Conservation (phyloP, 2,888 invertebrate species). For the Didymodactylos carnosus region DNA sequence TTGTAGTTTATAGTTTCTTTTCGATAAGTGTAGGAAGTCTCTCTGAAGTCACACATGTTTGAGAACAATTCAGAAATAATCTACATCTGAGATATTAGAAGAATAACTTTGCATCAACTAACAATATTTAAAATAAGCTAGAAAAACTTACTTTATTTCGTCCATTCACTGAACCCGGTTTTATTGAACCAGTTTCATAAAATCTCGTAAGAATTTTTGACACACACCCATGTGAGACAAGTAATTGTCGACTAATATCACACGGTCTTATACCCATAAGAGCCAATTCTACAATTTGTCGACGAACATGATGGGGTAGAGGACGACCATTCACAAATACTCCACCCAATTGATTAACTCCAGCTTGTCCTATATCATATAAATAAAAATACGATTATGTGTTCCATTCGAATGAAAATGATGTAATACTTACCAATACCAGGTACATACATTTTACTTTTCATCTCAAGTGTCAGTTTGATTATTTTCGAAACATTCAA, state of each 20-base stretch:
- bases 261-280: constrained; percentile 81
- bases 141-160: too few relatives aligned
- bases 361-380: constrained; percentile 9
- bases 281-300: constrained; percentile 78
- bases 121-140: too few relatives aligned
- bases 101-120: too few relatives aligned
- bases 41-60: too few relatives aligned
- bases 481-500: too few relatives aligned
- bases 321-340: constrained; percentile 95
- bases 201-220: constrained; percentile 86
- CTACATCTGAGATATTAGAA: too few relatives aligned
- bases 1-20: too few relatives aligned
- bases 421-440: constrained; percentile 5
- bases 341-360: constrained; percentile 73
- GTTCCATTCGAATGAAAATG: background rate
- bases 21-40: too few relatives aligned
- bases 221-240: constrained; percentile 88
- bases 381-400: background rate
- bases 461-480: constrained; percentile 4
- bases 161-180: constrained; percentile 8
- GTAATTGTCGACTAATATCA: constrained; percentile 78
- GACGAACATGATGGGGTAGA: constrained; percentile 72
- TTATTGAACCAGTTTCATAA: constrained; percentile 65
- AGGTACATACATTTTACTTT: constrained; percentile 15
- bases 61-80: too few relatives aligned